Conservation (phyloP, 2,113 vertebrate genomes). For the Entelurus aequoreus region DNA sequence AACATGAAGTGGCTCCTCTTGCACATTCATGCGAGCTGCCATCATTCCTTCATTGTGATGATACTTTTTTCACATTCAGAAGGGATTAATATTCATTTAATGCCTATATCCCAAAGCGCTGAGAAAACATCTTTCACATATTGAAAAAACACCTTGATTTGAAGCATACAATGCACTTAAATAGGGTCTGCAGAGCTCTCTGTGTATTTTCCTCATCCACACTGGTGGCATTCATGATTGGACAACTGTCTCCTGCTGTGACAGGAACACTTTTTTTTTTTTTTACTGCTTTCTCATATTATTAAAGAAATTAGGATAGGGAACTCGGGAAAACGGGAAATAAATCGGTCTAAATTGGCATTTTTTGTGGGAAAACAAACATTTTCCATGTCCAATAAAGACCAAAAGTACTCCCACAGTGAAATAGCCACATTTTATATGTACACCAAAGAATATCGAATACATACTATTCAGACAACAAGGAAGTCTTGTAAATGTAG, state of each 20-base stretch:
- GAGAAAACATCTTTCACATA: conserved; percentile 20
- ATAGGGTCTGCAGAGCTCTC: conserved; percentile 15
- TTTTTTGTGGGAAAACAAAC: not conserved
- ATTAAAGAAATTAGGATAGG: conserved; percentile 20
- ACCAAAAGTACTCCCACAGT: too few species aligned
- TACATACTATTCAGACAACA: too few species aligned
- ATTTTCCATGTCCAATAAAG: too few species aligned
- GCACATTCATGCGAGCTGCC: conserved; percentile 30
- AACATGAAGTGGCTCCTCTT: conserved; percentile 55
- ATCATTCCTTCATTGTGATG: conserved; percentile 44
- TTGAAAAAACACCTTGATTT: conserved; percentile 6
- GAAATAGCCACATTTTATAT: too few species aligned
- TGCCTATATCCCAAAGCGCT: conserved; percentile 29
- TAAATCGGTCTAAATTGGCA: conserved; percentile 63
- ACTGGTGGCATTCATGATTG: conserved; percentile 37
- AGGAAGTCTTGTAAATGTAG: too few species aligned
- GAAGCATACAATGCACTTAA: not conserved
- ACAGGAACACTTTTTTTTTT: conserved; percentile 12
- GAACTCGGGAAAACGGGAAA: too few species aligned
- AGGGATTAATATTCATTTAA: conserved; percentile 41
- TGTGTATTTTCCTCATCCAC: conserved; percentile 32
- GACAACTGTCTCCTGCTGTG: conserved; percentile 35
- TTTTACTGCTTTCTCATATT: conserved; percentile 13
- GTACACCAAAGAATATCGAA: too few species aligned
- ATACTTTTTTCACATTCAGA: conserved; percentile 38